Evolutionary conservation across 1,140 invertebrate species (phyloP).

Genomic region (Neodiprion lecontei): DNA sequence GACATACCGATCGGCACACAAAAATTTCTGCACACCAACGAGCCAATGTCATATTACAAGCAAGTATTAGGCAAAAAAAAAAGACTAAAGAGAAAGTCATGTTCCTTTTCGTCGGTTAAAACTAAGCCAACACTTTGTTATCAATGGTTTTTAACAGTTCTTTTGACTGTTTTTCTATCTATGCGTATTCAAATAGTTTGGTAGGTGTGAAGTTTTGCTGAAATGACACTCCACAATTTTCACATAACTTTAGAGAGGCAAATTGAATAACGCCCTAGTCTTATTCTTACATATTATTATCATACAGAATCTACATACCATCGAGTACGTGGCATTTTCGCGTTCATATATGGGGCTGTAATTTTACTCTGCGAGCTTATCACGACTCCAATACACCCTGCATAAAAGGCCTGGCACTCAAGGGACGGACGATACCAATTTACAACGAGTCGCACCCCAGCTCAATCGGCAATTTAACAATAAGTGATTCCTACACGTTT

Average conservation of each 20-base stretch:
- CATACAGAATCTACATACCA: constrained; percentile 62
- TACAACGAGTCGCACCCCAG: constrained; percentile 48
- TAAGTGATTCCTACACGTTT: constrained; percentile 51
- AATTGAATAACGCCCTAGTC: constrained; percentile 9
- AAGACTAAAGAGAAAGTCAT: no score
- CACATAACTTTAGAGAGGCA: background rate
- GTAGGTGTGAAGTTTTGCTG: no score
- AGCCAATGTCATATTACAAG: constrained; percentile 61
- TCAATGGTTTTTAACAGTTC: constrained; percentile 1
- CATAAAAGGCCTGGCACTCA: constrained; percentile 54
- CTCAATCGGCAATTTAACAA: constrained; percentile 48
- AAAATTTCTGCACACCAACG: constrained; percentile 48
- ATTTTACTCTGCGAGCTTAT: constrained; percentile 43
- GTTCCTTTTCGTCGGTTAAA: no score
- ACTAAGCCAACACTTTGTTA: background rate
- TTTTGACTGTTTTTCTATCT: constrained; percentile 3
- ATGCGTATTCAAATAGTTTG: no score
- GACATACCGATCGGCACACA: constrained; percentile 54
- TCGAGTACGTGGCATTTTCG: constrained; percentile 60
- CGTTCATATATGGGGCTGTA: constrained; percentile 60
- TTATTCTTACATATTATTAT: constrained; percentile 4
- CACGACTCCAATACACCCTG: constrained; percentile 44
- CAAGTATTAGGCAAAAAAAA: constrained; percentile 31
- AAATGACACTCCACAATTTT: background rate
- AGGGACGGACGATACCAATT: constrained; percentile 55